Conservation (phyloP, 2,888 invertebrate species). For the Gerris lacustris region DNA sequence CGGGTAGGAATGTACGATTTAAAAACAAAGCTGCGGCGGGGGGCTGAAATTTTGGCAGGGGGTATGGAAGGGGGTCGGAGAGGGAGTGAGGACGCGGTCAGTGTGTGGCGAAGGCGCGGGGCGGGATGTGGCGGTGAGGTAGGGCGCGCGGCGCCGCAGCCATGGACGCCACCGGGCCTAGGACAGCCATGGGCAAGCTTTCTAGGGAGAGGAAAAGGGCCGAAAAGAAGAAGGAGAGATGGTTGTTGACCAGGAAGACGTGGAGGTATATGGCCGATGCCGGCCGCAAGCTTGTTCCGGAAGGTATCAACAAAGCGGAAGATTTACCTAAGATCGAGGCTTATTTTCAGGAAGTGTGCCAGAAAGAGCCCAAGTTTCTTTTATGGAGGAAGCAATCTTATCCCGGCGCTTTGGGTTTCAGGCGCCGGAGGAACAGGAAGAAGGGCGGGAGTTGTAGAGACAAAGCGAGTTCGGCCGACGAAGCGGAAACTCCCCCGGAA, state of each 20-base stretch:
- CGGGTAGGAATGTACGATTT: constrained; percentile 22
- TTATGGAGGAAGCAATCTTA: constrained; percentile 74
- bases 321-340: constrained; percentile 70
- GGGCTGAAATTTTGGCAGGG: constrained; percentile 20
- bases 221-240: constrained; percentile 58
- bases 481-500: constrained; percentile 45
- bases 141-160: constrained; percentile 17
- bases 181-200: constrained; percentile 43
- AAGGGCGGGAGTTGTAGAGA: constrained; percentile 54
- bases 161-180: constrained; percentile 27
- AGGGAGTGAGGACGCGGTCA: constrained; percentile 15
- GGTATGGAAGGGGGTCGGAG: constrained; percentile 8
- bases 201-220: constrained; percentile 42
- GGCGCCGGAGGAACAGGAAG: constrained; percentile 43
- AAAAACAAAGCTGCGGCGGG: constrained; percentile 21
- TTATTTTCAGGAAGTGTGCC: constrained; percentile 71
- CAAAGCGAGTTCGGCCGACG: constrained; percentile 50
- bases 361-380: constrained; percentile 61
- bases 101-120: constrained; percentile 14
- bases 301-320: constrained; percentile 59
- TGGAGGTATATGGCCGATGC: constrained; percentile 90
- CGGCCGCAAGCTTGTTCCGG: constrained; percentile 73
- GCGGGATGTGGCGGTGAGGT: constrained; percentile 13
- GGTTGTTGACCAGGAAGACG: constrained; percentile 76
- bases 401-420: constrained; percentile 53